These are phyloP conservation scores for Copidosoma aretas DNA, from an alignment of 2,888 invertebrate species.

Conservation along the genomic window DNA sequence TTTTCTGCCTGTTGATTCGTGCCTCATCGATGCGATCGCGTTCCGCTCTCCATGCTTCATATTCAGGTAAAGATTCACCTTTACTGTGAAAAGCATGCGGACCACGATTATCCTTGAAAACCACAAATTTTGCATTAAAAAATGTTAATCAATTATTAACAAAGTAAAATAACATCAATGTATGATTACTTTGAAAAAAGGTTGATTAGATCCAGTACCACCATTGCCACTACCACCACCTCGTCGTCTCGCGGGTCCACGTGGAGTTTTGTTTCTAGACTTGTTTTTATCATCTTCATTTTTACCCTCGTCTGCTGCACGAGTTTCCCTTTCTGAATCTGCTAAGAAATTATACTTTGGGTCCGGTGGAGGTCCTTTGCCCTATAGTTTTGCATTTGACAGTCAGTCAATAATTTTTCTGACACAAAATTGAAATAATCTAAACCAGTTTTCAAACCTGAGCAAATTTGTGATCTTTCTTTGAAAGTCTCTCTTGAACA, in stretches of 20 bases:
- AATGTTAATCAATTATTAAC: constrained; percentile 6
- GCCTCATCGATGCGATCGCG: constrained; percentile 62
- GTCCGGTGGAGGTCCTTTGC: constrained; percentile 63
- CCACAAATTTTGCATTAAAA: not conserved
- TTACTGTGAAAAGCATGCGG: constrained; percentile 39
- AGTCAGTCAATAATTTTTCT: not conserved
- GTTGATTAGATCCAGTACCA: constrained; percentile 38
- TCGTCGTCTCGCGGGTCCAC: constrained; percentile 47
- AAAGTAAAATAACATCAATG: not conserved
- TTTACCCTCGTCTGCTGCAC: constrained; percentile 22
- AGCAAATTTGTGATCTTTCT: constrained; percentile 53
- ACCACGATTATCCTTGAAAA: constrained; percentile 34
- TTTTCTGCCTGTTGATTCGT: constrained; percentile 61
- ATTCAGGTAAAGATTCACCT: constrained; percentile 54
- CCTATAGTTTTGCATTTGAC: constrained; percentile 44
- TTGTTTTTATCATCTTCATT: constrained; percentile 49
- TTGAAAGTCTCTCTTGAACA: constrained; percentile 50
- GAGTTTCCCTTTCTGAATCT: constrained; percentile 60
- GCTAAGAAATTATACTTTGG: constrained; percentile 63
- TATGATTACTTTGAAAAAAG: constrained; percentile 46
- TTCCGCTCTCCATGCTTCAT: constrained; percentile 63
- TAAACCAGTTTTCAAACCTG: constrained; percentile 45
- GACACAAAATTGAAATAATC: not conserved
- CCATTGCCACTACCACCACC: constrained; percentile 25
- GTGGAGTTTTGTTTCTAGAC: constrained; percentile 48